Evolutionary conservation across 1,140 invertebrate species (phyloP), one percentile per base, ranked within the genome.

Genomic region (Penaeus chinensis): DNA sequence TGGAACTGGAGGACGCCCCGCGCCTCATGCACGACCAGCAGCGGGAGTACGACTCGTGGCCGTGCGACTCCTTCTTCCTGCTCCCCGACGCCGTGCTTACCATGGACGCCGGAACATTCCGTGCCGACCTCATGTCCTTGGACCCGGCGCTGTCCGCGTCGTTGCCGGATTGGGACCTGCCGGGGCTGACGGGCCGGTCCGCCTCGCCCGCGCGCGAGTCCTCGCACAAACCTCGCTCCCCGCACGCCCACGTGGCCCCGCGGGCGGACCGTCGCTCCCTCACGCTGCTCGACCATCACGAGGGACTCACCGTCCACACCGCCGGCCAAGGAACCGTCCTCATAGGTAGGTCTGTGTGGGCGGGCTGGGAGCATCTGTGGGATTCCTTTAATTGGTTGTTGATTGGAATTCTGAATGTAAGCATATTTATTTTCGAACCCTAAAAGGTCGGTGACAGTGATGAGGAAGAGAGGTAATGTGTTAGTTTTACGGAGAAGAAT

Each of bases 21-120:
- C 77, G 87, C 13, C 71, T 82, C 66, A 62, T 79, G 22, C 82
- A 80, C 63, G 85, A 87, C 77, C 83, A 84, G 81, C 85, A 61
- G 20, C 65, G 87, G 76, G 89, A 90, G 83, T 90, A 89, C 89
- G 89, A 90, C 71, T 90, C 89, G 60, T 90, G 89, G 89, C 87
- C 89, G 19, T 90, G 89, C 47, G 89, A 90, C 65, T 90, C 89
- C 22, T 90, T 90, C 87, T 90, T 90, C 63, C 84, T 90, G 8
- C 80, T 90, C 13, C 89, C 89, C 8, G 89, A 90, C 84, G 87
- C 89, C 27, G 89, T 90, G 61, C 84, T 90, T 62, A 84, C 87
- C 24, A 90, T 90, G 89, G 89, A 90, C 71, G 89, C 89, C 37
- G 89, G 89, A 11, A 87, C 89, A 13, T 90, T 90, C 65, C 78